These are phyloP conservation scores for Diachasma alloeum DNA, from an alignment of 1,140 invertebrate species.

Conservation along the genomic window DNA sequence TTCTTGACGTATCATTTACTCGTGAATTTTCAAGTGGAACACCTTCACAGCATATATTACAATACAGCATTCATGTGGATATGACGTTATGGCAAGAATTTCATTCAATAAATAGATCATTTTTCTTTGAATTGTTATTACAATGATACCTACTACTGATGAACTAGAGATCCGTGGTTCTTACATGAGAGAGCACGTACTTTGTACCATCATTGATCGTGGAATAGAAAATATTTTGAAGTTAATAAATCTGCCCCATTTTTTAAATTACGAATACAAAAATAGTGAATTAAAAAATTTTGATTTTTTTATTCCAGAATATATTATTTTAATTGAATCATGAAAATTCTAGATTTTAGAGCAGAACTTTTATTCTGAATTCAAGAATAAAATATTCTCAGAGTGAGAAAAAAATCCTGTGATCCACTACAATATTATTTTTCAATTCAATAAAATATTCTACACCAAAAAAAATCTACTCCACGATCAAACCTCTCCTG, in stretches of 20 bases:
- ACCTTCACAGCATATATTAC: neutral
- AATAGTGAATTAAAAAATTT: no score
- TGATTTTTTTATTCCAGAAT: no score
- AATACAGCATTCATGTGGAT: slow-evolving; percentile 34
- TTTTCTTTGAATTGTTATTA: slow-evolving; percentile 20
- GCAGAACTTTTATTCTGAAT: no score
- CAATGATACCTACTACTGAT: slow-evolving; percentile 32
- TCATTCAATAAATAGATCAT: slow-evolving; percentile 54
- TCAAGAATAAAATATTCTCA: no score
- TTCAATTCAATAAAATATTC: no score
- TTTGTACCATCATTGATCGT: slow-evolving; percentile 1
- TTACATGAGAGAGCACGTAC: slow-evolving; percentile 35
- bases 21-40: slow-evolving; percentile 26
- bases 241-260: no score
- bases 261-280: no score
- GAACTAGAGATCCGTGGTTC: slow-evolving; percentile 43
- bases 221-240: neutral
- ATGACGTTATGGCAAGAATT: slow-evolving; percentile 53
- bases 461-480: no score
- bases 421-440: no score
- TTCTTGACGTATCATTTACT: slow-evolving; percentile 21
- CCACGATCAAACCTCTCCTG: neutral
- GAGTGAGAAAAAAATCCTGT: no score
- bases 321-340: no score
- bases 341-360: no score